Percentiles rank a stretch among this genome's conserved stretches.
phyloP scores from a whole-genome alignment of 1,140 invertebrate genomes.

The Cydia strobilella region DNA sequence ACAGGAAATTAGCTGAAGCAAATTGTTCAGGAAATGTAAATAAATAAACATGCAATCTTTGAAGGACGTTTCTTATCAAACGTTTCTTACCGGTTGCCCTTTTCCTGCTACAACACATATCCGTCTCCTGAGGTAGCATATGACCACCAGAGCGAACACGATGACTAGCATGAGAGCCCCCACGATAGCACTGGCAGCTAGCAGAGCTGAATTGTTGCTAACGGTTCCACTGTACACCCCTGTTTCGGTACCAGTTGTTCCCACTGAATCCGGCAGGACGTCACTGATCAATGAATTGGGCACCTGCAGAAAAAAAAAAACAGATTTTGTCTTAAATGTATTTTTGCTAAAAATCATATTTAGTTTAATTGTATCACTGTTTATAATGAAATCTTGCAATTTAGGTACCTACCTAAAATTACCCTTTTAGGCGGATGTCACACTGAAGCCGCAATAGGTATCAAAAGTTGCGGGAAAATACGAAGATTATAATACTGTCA shows the following conservation, averaged over 20 bases:
- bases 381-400: too few species aligned
- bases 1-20: conserved; percentile 32
- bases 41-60: conserved; percentile 9
- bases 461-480: too few species aligned
- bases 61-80: conserved; percentile 19
- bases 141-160: conserved; percentile 43
- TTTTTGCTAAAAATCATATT: neutral
- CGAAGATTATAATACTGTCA: too few species aligned
- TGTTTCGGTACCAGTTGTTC: conserved; percentile 44
- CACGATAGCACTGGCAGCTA: conserved; percentile 47
- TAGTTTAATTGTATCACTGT: too few species aligned
- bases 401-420: too few species aligned
- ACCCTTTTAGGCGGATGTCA: too few species aligned
- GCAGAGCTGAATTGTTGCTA: conserved; percentile 47
- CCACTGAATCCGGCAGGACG: conserved; percentile 45
- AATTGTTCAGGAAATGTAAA: neutral
- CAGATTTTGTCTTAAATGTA: neutral
- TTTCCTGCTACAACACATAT: conserved; percentile 65
- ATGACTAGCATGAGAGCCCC: conserved; percentile 55
- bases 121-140: conserved; percentile 61
- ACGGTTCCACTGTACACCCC: conserved; percentile 42
- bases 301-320: conserved; percentile 46
- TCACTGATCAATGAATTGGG: conserved; percentile 52
- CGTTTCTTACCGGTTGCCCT: conserved; percentile 66
- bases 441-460: too few species aligned